Base-by-base conservation (phyloP, 2,888 invertebrate genomes). In the Drosophila borborema region DNA sequence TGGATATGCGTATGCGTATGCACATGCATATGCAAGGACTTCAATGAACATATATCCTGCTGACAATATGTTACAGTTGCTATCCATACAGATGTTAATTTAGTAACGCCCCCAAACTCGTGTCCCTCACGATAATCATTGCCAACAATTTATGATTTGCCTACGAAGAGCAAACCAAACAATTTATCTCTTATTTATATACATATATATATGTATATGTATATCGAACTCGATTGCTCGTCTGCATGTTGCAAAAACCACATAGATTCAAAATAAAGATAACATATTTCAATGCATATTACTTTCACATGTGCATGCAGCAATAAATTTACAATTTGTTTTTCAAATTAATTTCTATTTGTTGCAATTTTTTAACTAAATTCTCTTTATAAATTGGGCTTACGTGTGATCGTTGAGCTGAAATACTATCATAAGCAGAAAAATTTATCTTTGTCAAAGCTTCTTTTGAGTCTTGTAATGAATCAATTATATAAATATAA, bases 121-220 rank as follows among this genome's bases (percentile, higher is more conserved):
- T 62, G 62, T 77, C 23, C 65, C 45, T 59, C 76, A 60, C 89
- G 88, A 89, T 90, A 90, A 90, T 89, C 86, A 87, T 77, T 75
- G 86, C 74, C 76, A 60, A 80, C 84, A 86, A 90, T 90, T 90
- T 90, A 91, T 90, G 90, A 81, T 84, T 90, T 81, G 81, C 55
- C 48, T 5, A 31, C 45, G 58, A 38, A 55, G 54, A 31, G 51
- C 31, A 48, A 41, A 34, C 46, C 18, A 43, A 63, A 7, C n/a
- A 38, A 45, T 18, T 20, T 31, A 51, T 31, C n/a, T 20, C 31
- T 36, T 36, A 18, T 28, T 18, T 41, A 16, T 16, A 31, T 8
- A 31, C 3, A 23, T 23, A 2, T 23, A n/a, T n/a, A n/a, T n/a
- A n/a, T n/a, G n/a, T n/a, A 28, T 28, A 28, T 28, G 6, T 28